Percentiles rank a stretch among this genome's conserved stretches.
Conservation (phyloP, 1,140 invertebrate genomes). For the Drosophila tsacasi region DNA sequence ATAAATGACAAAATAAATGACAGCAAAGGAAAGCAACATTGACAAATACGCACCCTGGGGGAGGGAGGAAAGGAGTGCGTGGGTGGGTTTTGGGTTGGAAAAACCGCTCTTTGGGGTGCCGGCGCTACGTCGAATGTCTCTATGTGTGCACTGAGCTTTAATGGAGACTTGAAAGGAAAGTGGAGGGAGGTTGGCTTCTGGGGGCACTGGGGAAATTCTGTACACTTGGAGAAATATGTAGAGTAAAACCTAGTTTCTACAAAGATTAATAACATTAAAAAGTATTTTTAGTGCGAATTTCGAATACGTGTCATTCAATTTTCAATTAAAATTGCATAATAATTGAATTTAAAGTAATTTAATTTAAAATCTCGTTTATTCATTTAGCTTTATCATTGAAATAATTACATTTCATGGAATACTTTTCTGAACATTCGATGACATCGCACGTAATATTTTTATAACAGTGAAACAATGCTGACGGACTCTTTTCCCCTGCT, state of each 20-base stretch:
- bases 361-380: too few species aligned
- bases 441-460: not conserved
- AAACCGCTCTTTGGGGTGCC: slow-evolving; percentile 47
- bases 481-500: slow-evolving; percentile 48
- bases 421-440: too few species aligned
- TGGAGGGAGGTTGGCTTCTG: slow-evolving; percentile 44
- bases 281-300: too few species aligned
- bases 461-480: slow-evolving; percentile 52
- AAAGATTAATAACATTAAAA: too few species aligned
- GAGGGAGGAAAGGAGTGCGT: slow-evolving; percentile 2
- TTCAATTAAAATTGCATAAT: too few species aligned
- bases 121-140: slow-evolving; percentile 35
- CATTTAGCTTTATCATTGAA: too few species aligned
- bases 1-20: slow-evolving; percentile 84
- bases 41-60: slow-evolving; percentile 54
- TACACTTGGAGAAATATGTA: slow-evolving; percentile 24
- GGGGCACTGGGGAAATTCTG: slow-evolving; percentile 57
- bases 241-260: too few species aligned
- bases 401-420: not conserved
- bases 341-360: too few species aligned
- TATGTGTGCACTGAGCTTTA: slow-evolving; percentile 54
- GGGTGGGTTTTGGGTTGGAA: slow-evolving; percentile 12
- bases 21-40: slow-evolving; percentile 76
- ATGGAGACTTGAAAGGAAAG: slow-evolving; percentile 46
- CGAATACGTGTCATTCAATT: too few species aligned